Conservation (phyloP, 2,888 invertebrate genomes). For the Tipula unca region DNA sequence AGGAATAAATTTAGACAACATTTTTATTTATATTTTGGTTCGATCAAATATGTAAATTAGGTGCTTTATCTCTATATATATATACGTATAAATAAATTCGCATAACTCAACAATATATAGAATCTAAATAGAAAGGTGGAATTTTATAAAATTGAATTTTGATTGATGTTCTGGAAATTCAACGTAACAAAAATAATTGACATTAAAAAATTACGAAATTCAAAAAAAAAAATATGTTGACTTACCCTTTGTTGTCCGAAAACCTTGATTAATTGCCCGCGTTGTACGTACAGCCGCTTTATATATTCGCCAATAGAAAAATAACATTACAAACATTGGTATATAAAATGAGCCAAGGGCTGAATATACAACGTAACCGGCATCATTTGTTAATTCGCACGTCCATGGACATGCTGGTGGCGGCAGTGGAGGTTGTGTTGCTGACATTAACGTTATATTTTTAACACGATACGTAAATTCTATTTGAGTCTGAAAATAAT, state of each 20-base stretch:
- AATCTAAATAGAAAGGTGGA: constrained; percentile 1
- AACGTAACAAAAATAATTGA: neutral
- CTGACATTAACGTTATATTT: constrained; percentile 22
- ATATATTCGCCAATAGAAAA: constrained; percentile 97
- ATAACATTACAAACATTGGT: constrained; percentile 95
- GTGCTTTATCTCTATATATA: neutral
- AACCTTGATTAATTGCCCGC: constrained; percentile 86
- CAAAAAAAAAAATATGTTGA: constrained; percentile 23
- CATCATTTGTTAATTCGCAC: constrained; percentile 87
- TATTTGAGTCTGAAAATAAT: constrained; percentile 18
- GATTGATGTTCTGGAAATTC: neutral
- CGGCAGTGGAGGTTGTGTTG: constrained; percentile 28
- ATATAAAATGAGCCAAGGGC: constrained; percentile 97
- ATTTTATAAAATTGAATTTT: neutral
- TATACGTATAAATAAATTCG: neutral
- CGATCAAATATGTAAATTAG: neutral
- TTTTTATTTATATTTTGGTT: too few species aligned
- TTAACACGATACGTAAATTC: constrained; percentile 20
- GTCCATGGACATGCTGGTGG: constrained; percentile 69
- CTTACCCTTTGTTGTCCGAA: constrained; percentile 74
- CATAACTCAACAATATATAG: constrained; percentile 2
- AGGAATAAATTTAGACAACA: neutral
- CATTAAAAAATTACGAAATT: neutral
- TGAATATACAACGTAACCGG: constrained; percentile 93
- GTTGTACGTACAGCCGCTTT: constrained; percentile 87